phyloP scores from a whole-genome alignment of 2,797 vertebrate species.

The Tauraco hartlaubi region DNA sequence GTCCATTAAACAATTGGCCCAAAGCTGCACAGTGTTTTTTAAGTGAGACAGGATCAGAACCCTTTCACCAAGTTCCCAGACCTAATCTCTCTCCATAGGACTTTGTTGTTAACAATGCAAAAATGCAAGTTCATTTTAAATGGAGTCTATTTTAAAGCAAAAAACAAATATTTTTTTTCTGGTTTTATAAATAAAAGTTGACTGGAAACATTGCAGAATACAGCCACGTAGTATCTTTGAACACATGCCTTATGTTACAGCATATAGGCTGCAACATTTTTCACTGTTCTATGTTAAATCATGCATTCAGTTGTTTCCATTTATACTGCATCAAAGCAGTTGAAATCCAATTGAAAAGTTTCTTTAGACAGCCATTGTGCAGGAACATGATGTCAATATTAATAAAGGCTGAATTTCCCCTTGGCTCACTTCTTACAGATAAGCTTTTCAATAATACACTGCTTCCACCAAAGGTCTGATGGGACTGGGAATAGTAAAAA shows the following conservation, averaged over 20 bases:
- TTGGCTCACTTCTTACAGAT: constrained; percentile 87
- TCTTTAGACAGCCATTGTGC: constrained; percentile 86
- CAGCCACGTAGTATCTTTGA: constrained; percentile 19
- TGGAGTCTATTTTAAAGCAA: background rate
- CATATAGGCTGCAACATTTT: constrained; percentile 50
- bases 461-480: constrained; percentile 87
- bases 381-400: constrained; percentile 88
- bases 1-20: background rate
- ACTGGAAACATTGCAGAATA: constrained; percentile 29
- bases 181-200: constrained; percentile 12
- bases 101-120: background rate
- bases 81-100: background rate
- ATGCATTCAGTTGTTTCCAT: constrained; percentile 84
- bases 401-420: constrained; percentile 88
- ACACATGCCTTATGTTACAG: constrained; percentile 46
- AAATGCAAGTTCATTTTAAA: background rate
- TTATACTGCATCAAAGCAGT: constrained; percentile 83
- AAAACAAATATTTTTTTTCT: background rate
- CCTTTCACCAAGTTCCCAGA: background rate
- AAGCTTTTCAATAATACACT: constrained; percentile 88
- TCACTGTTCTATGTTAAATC: constrained; percentile 79
- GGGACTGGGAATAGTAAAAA: constrained; percentile 88
- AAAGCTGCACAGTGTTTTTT: background rate
- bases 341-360: constrained; percentile 86
- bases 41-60: background rate